These are phyloP conservation scores for Anguilla obscura DNA, from an alignment of 2,797 vertebrate species.

Conservation along the genomic window DNA sequence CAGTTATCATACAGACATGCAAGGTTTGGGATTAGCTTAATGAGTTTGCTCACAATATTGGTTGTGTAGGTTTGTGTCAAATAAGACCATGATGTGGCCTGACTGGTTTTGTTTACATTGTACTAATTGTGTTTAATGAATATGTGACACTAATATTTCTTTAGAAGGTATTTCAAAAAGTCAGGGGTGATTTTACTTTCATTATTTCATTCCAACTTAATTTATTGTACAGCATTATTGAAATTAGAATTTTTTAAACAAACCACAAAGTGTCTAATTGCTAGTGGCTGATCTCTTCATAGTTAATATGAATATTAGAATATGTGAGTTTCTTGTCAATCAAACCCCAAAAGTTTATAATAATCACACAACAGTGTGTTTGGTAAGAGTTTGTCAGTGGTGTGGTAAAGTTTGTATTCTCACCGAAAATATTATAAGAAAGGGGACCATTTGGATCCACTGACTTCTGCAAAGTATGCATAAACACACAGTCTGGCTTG, in stretches of 20 bases:
- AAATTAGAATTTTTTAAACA: not conserved
- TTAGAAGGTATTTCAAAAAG: not conserved
- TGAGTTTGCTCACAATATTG: not conserved
- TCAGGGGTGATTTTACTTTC: not conserved
- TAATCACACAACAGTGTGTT: not conserved
- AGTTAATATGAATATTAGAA: not conserved
- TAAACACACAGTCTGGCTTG: slow-evolving; percentile 10
- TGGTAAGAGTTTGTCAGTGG: not conserved
- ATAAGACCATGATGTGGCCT: not conserved
- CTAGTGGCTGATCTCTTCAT: not conserved
- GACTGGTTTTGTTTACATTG: not conserved
- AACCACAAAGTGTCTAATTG: not conserved
- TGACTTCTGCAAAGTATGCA: not conserved
- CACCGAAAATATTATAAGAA: not conserved
- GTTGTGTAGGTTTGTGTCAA: not conserved
- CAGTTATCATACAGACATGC: not conserved
- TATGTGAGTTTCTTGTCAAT: slow-evolving; percentile 8
- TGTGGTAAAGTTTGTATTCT: not conserved
- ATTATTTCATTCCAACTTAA: not conserved
- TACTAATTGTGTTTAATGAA: not conserved
- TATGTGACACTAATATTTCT: not conserved
- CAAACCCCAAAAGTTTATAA: not conserved
- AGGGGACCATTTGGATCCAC: not conserved
- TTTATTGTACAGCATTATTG: too few species aligned
- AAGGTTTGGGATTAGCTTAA: not conserved